Percentiles rank a stretch among this genome's conserved stretches.
phyloP scores from a whole-genome alignment of 2,888 invertebrate species.

The Diaphora mendica region DNA sequence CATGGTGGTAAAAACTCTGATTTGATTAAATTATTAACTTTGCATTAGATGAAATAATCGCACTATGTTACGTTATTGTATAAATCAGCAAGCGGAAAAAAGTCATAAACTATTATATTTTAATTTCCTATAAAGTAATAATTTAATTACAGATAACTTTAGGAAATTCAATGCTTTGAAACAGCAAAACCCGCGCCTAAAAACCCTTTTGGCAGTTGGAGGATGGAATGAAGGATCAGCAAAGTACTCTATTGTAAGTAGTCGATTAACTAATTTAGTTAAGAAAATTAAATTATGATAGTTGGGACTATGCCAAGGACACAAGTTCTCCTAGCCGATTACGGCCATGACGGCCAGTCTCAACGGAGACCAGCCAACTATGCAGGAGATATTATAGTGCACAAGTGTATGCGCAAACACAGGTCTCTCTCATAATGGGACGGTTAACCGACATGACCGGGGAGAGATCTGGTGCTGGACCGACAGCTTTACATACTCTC shows the following conservation, averaged over 20 bases:
- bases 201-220: constrained; percentile 89
- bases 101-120: background rate
- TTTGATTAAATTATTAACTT: background rate
- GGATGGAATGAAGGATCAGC: constrained; percentile 89
- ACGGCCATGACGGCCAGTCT: no score
- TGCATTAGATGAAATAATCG: background rate
- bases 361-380: no score
- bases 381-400: no score
- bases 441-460: no score
- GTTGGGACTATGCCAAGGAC: no score
- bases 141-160: constrained; percentile 75
- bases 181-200: constrained; percentile 78
- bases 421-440: no score
- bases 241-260: constrained; percentile 85
- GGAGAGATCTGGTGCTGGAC: no score
- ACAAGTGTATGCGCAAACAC: no score
- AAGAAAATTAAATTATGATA: background rate
- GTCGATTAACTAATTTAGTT: constrained; percentile 2
- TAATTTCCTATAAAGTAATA: background rate
- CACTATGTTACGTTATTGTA: no score
- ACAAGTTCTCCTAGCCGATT: no score
- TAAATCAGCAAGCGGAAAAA: background rate
- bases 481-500: no score
- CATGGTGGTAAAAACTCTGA: background rate
- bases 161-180: constrained; percentile 85